Evolutionary conservation across 1,140 invertebrate species (phyloP).

Genomic region (Microplitis mediator): DNA sequence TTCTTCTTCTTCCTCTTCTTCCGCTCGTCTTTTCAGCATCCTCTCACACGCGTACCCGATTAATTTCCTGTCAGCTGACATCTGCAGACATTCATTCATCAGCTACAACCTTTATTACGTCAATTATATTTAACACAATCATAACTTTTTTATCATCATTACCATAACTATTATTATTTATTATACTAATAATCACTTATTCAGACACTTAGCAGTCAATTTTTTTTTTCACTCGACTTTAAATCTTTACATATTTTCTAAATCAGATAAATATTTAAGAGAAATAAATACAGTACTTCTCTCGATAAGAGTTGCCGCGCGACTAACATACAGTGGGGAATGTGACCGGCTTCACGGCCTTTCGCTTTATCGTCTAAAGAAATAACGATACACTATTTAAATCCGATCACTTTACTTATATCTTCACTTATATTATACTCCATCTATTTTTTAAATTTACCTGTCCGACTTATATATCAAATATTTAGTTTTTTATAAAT

Average conservation of each 20-base stretch:
- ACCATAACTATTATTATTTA: not conserved
- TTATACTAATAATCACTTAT: not conserved
- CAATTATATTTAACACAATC: not conserved
- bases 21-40: conserved; percentile 33
- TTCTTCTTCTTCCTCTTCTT: conserved; percentile 38
- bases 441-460: no score
- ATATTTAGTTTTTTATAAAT: no score
- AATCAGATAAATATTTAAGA: conserved; percentile 9
- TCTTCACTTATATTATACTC: no score
- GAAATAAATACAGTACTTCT: conserved; percentile 22
- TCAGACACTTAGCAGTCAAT: no score
- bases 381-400: not conserved
- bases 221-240: no score
- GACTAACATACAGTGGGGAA: not conserved
- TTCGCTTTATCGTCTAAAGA: conserved; percentile 25
- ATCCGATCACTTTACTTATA: not conserved
- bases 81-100: conserved; percentile 30
- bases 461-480: no score
- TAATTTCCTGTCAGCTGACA: conserved; percentile 40
- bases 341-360: not conserved
- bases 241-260: not conserved
- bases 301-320: conserved; percentile 24
- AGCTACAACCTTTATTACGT: not conserved
- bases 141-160: not conserved
- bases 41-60: conserved; percentile 35